phyloP scores from a whole-genome alignment of 2,888 invertebrate genomes.

The Drosophila testacea region DNA sequence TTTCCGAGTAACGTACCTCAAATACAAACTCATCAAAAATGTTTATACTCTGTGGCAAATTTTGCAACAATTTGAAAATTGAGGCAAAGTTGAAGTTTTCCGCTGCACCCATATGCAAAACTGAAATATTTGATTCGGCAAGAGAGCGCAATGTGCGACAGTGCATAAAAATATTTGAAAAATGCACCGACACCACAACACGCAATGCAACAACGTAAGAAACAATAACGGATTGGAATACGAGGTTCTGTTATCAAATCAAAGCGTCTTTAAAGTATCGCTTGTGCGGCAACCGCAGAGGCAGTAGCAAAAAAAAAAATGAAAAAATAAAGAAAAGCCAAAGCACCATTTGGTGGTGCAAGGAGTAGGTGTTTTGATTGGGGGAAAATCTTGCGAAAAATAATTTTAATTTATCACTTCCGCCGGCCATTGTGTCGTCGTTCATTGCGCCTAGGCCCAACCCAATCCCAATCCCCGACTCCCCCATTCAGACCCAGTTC shows the following conservation, averaged over 20 bases:
- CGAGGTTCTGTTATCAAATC: slow-evolving; percentile 66
- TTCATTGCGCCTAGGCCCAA: slow-evolving; percentile 49
- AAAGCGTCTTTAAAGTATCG: slow-evolving; percentile 55
- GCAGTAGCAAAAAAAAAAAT: slow-evolving; percentile 20
- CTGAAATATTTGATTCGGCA: slow-evolving; percentile 50
- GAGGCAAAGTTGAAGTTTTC: slow-evolving; percentile 33
- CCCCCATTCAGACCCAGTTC: slow-evolving; percentile 1
- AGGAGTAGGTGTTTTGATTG: slow-evolving; percentile 47
- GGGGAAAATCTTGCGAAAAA: slow-evolving; percentile 78
- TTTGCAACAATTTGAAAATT: slow-evolving; percentile 39
- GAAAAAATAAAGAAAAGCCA: slow-evolving; percentile 9
- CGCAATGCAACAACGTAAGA: slow-evolving; percentile 11
- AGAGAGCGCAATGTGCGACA: slow-evolving; percentile 64
- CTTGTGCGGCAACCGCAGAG: slow-evolving; percentile 24
- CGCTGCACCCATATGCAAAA: slow-evolving; percentile 47
- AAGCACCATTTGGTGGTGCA: not conserved
- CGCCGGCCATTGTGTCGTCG: slow-evolving; percentile 79
- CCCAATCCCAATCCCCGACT: slow-evolving; percentile 8
- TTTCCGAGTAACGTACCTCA: no score
- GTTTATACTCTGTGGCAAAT: slow-evolving; percentile 27
- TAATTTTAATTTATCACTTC: slow-evolving; percentile 82
- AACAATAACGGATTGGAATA: slow-evolving; percentile 3
- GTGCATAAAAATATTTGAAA: slow-evolving; percentile 77
- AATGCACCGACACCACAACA: slow-evolving; percentile 49
- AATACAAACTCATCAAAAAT: slow-evolving; percentile 1